A percentile compares a stretch with the other conserved stretches of the same genome.
Evolutionary conservation across 2,888 invertebrate genomes (phyloP).

Genomic region (Hydrotaea diabolus): DNA sequence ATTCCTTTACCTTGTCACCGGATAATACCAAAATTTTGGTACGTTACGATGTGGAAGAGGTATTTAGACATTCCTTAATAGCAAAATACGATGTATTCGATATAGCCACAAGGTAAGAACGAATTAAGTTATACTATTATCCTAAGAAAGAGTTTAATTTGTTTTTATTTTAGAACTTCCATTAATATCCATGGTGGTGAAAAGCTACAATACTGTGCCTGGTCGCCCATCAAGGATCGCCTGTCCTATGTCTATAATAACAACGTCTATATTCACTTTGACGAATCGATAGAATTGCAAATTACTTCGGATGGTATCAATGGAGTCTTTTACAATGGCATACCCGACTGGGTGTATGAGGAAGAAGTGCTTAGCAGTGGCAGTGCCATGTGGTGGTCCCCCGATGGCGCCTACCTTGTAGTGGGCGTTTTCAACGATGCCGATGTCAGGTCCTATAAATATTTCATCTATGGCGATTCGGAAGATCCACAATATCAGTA

Average conservation of each 20-base stretch:
- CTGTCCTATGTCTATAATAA: conserved; percentile 86
- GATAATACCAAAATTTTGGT: conserved; percentile 77
- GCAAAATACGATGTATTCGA: conserved; percentile 85
- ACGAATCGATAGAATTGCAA: conserved; percentile 76
- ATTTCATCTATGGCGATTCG: conserved; percentile 85
- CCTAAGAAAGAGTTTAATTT: not conserved
- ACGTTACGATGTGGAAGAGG: conserved; percentile 75
- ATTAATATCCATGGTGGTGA: conserved; percentile 81
- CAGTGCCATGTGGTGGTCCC: conserved; percentile 91
- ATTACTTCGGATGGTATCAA: conserved; percentile 85
- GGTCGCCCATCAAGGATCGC: conserved; percentile 82
- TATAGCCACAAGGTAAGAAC: conserved; percentile 82
- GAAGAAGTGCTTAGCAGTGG: conserved; percentile 89
- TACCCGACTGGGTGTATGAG: conserved; percentile 97
- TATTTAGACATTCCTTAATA: conserved; percentile 85
- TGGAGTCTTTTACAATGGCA: conserved; percentile 88
- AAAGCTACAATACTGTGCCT: conserved; percentile 84
- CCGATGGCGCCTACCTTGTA: conserved; percentile 85
- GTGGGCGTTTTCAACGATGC: conserved; percentile 88
- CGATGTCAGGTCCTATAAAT: conserved; percentile 84
- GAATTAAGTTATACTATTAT: not conserved
- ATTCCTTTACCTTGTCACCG: conserved; percentile 76
- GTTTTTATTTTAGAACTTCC: conserved; percentile 78
- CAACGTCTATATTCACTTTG: conserved; percentile 83
- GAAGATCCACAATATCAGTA: conserved; percentile 84